Base-by-base conservation (phyloP, 2,113 vertebrate genomes). In the Poeciliopsis occidentalis region DNA sequence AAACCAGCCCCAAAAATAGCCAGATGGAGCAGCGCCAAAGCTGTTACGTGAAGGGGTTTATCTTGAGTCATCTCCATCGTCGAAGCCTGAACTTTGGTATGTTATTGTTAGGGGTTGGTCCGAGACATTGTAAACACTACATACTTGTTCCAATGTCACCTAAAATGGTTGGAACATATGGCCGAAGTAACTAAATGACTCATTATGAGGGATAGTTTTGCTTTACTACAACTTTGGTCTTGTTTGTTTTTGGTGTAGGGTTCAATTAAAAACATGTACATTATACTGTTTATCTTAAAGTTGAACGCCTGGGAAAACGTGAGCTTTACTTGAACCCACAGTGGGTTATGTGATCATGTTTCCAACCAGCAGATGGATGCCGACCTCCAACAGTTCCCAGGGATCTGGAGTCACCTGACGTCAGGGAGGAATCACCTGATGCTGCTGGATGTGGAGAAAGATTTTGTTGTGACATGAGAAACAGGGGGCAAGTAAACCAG, bases 371-470 rank as follows among this genome's bases (percentile, higher is more conserved):
- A 47, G 44, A 44, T 61, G 0, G 1, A 27, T 76, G 30, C 34
- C 7, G 69, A 66, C 76, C 76, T 76, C 76, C 80, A 78, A 81
- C 63, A 1, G 67, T 79, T 90, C 65, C 51, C 76, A 12, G 22
- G 84, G 84, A 82, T 74, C 84, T 75, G 79, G 84, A 84, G 79
- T 83, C 85, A 82, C 82, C 85, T 80, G 84, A 66, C 17, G 61
- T 34, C 39, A 39, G 44, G 13, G 77, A 84, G 76, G 71, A 39
- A 63, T 51, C 3, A 32, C 37, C 32, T 19, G 70, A 10, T 24
- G 34, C 51, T 22, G 51, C 22, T 24, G n/a, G 47, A 54, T 31
- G 1, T 7, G 4, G 51, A 10, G 2, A 34, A 17, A 71, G 2
- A 11, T 34, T 12, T 26, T 47, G 24, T 24, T 47, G 69, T 31